Conservation (phyloP, 2,797 vertebrate genomes). For the Halcyon badia region DNA sequence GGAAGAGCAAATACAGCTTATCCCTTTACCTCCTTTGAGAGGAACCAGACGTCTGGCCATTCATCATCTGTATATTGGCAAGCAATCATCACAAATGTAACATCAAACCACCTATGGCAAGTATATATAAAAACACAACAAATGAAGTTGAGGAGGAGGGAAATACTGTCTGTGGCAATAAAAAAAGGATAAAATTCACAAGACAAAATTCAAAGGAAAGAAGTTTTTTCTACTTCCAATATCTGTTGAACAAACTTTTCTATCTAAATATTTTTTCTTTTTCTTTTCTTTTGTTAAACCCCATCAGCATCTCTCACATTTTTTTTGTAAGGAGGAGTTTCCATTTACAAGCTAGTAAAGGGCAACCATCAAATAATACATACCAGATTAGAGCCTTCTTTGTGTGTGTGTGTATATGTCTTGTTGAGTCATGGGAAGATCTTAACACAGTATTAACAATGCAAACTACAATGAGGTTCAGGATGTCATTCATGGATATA, state of each 20-base stretch:
- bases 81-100: not conserved
- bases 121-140: not conserved
- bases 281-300: not conserved
- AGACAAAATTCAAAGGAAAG: not conserved
- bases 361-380: not conserved
- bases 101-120: not conserved
- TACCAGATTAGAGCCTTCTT: not conserved
- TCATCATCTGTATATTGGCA: not conserved
- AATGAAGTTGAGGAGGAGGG: not conserved
- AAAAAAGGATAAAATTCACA: not conserved
- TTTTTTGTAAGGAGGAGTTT: not conserved
- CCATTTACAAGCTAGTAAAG: slow-evolving; percentile 19
- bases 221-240: not conserved
- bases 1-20: not conserved
- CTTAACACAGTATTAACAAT: not conserved
- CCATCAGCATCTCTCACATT: not conserved
- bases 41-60: not conserved
- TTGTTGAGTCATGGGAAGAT: not conserved
- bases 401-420: not conserved
- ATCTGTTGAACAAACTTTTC: not conserved
- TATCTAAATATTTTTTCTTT: not conserved
- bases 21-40: not conserved
- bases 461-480: not conserved
- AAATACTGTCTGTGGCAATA: not conserved
- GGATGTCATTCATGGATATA: not conserved